phyloP scores from a whole-genome alignment of 2,113 vertebrate species.

The Lophius piscatorius region DNA sequence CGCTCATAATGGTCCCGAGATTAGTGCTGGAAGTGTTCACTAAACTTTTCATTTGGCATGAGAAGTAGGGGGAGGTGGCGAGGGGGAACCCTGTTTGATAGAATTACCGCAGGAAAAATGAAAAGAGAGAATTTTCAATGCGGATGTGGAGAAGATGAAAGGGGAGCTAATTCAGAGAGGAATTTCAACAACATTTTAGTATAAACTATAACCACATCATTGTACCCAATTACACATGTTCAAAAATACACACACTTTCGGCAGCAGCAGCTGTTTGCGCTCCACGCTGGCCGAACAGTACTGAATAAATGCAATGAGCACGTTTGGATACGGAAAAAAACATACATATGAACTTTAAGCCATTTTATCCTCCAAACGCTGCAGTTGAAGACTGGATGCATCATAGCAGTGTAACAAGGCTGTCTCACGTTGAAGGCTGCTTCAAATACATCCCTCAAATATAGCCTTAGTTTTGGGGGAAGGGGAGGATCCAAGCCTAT shows the following conservation, averaged over 20 bases:
- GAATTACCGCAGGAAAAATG: constrained; percentile 49
- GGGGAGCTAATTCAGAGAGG: constrained; percentile 36
- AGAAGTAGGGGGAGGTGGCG: constrained; percentile 14
- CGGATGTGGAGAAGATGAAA: constrained; percentile 54
- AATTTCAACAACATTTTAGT: constrained; percentile 44
- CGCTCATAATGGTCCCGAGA: constrained; percentile 62
- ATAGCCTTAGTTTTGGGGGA: no score
- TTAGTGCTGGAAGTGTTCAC: constrained; percentile 61
- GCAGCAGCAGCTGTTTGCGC: constrained; percentile 30
- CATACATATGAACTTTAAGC: no score
- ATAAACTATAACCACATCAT: constrained; percentile 28
- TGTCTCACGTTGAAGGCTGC: no score
- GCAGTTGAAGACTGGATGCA: no score
- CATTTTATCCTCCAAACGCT: no score
- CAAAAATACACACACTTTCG: constrained; percentile 11
- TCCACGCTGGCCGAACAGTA: neutral
- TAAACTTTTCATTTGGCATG: constrained; percentile 64
- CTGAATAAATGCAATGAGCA: neutral
- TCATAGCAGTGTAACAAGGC: no score
- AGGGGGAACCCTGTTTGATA: constrained; percentile 43
- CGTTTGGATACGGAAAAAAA: no score
- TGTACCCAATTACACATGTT: constrained; percentile 29
- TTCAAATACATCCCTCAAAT: no score
- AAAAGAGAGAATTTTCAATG: constrained; percentile 61
- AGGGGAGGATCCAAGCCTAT: no score